These are phyloP conservation scores for Mionectes olivaceus DNA, from an alignment of 2,797 vertebrate species.

Conservation along the genomic window DNA sequence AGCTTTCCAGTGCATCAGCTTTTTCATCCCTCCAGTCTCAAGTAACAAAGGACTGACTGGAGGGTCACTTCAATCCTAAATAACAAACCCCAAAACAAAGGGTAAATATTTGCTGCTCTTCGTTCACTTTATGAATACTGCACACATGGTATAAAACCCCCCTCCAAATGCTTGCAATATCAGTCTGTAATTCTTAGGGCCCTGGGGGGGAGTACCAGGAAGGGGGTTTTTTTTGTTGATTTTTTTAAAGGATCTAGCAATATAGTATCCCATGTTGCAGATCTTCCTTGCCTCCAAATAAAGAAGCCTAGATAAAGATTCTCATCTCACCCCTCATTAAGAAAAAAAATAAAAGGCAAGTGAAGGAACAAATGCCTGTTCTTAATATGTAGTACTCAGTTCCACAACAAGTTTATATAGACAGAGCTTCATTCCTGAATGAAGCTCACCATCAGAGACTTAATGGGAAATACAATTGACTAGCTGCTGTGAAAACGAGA, in stretches of 20 bases:
- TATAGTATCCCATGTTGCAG: neutral
- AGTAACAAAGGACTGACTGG: neutral
- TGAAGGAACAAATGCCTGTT: constrained; percentile 9
- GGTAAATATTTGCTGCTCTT: neutral
- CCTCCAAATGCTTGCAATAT: neutral
- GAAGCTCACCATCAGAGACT: neutral
- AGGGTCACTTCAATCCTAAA: neutral
- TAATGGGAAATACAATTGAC: constrained; percentile 17
- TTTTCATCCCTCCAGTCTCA: neutral
- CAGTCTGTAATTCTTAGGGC: neutral
- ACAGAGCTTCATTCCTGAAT: neutral
- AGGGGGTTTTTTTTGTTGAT: fast-evolving
- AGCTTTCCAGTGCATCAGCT: neutral
- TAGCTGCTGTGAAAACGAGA: constrained; percentile 1
- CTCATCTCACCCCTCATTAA: neutral
- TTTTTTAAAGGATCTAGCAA: neutral
- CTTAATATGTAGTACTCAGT: neutral
- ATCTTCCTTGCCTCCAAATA: neutral
- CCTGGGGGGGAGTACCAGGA: neutral
- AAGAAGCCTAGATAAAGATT: neutral
- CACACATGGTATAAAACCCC: neutral
- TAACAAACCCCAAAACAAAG: neutral
- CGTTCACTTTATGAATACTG: neutral
- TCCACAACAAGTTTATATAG: neutral
- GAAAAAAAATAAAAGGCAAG: neutral